These are phyloP conservation scores for Tanytarsus gracilentus DNA, from an alignment of 2,888 invertebrate genomes.

Conservation along the genomic window DNA sequence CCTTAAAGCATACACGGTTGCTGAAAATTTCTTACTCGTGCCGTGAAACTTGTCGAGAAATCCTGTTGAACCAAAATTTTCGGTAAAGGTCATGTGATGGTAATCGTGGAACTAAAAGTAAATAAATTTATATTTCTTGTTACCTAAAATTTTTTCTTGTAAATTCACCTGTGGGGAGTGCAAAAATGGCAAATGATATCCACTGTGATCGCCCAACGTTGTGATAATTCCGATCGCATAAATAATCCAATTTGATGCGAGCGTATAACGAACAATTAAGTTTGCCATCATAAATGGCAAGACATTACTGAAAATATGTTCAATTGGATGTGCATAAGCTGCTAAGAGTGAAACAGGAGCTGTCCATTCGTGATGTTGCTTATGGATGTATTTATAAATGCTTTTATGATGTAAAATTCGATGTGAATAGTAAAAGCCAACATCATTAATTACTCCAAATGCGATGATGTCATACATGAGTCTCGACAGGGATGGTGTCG, in stretches of 20 bases:
- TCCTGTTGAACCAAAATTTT: no score
- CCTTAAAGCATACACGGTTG: no score
- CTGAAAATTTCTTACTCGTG: no score
- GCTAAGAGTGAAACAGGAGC: slow-evolving; percentile 17
- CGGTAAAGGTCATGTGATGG: no score
- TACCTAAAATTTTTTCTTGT: no score
- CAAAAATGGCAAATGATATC: slow-evolving; percentile 24
- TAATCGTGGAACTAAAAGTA: no score
- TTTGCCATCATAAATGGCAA: slow-evolving; percentile 2
- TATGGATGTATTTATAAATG: slow-evolving; percentile 24
- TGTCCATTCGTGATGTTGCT: slow-evolving; percentile 28
- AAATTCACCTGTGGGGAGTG: no score
- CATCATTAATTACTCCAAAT: no score
- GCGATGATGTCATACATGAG: no score
- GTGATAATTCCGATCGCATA: slow-evolving; percentile 1
- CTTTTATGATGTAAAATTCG: slow-evolving; percentile 21
- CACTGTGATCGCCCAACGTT: slow-evolving; percentile 26
- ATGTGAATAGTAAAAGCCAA: slow-evolving; percentile 1
- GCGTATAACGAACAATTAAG: neutral
- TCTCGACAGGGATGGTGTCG: no score
- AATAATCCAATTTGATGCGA: slow-evolving; percentile 17
- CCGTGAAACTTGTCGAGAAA: no score
- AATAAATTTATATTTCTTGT: no score
- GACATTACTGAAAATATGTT: slow-evolving; percentile 22
- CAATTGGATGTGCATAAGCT: slow-evolving; percentile 24